Evolutionary conservation across 2,113 vertebrate genomes (phyloP), one percentile per base, ranked within the genome.

Genomic region (Abramis brama): DNA sequence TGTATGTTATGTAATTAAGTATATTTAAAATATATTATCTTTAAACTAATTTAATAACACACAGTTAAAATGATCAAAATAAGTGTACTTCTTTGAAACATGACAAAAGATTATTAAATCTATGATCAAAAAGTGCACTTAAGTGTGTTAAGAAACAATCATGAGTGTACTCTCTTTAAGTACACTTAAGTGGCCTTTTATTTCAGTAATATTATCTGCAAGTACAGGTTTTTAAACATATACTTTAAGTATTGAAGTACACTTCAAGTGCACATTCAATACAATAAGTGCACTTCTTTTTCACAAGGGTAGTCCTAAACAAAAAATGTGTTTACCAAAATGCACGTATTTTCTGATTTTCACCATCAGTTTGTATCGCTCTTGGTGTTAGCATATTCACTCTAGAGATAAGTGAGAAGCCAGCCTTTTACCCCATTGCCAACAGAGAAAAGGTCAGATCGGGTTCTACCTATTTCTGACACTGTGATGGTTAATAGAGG

Each of bases 401-500:
- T 50, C 12, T 7, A 47, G n/a, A 74, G 39, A 13, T 25, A 74
- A 74, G 39, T 12, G 12, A 47, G 71, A 74, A 74, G 43, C 60
- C 60, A 62, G 60, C 43, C 73, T 50, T 75, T 50, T 25, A 73
- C 36, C 10, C 10, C 21, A n/a, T 6, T n/a, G 70, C 70, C 70
- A 75, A 47, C 73, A 25, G 39, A 75, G 71, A 75, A 75, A 74
- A 47, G 39, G 43, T 8, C 15, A 7, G 6, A 50, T 25, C 6
- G 39, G 43, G 71, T 15, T 50, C n/a, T 27, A 74, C 17, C 39
- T 47, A 47, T 75, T 75, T 50, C 43, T 17, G 73, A 50, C n/a
- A 50, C 39, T 17, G 73, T 47, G 73, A 75, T 27, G 73, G 70
- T 73, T 73, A 73, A 73, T 73, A 73, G 36, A n/a, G 21, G n/a